Evolutionary conservation across 2,113 vertebrate genomes (phyloP), one percentile per base, ranked within the genome.

Genomic region (Panthera leo): DNA sequence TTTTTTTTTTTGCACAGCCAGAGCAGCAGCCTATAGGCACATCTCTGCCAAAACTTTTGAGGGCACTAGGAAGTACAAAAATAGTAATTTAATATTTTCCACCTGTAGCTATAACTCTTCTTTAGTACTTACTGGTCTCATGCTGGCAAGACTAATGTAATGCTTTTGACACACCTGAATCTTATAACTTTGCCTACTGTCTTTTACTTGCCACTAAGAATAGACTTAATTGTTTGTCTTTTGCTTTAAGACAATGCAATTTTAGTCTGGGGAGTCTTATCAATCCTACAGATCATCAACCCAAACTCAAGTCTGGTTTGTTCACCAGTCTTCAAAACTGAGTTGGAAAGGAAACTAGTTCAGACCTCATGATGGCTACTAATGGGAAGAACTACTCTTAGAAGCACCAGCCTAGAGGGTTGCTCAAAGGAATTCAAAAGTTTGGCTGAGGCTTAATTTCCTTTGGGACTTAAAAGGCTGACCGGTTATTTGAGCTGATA

Each of bases 21-120:
- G 34, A 39, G 68, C 7, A 14, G 90, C 51, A 97, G 92, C 80
- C 95, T 93, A 71, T 84, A 68, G 78, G 97, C 94, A 93, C 87
- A 96, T n/a, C 95, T 80, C 29, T 88, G 93, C 96, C 85, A 97
- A 98, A 95, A 90, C 55, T 97, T 98, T 93, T 84, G 91, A 97
- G 94, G 36, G 65, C 85, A 97, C 88, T 97, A 75, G 55, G 97
- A 98, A 97, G 82, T 73, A 39, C n/a, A 78, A 92, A 98, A 97
- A 91, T 91, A 95, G 67, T 90, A 85, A 97, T 85, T 94, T 88
- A 93, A 92, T 83, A 92, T 96, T 96, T 95, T 93, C 92, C 91
- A 89, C 68, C 95, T 97, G 55, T 67, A 96, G 15, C 42, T 84
- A 12, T n/a, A 85, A 65, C 7, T 34, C 42, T 70, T 92, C 48